phyloP scores from a whole-genome alignment of 2,888 invertebrate species.

The Amorpha juglandis region DNA sequence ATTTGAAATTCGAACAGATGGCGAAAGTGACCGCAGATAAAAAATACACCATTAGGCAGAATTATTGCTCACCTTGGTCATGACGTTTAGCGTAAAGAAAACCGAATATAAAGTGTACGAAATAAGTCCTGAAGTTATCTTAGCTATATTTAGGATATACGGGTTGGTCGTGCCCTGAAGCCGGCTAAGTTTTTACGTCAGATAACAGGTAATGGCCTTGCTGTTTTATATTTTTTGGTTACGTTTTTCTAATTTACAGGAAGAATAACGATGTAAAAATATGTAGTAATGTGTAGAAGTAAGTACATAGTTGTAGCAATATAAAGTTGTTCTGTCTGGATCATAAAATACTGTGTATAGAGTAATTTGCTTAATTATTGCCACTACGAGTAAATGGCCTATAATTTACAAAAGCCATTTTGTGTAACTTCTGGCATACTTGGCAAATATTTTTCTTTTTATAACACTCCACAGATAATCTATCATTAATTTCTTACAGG shows the following conservation, averaged over 20 bases:
- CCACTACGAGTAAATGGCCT: too few relatives aligned
- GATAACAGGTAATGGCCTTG: constrained; percentile 11
- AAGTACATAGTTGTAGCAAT: too few relatives aligned
- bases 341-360: too few relatives aligned
- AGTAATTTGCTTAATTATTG: too few relatives aligned
- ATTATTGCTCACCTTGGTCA: constrained; percentile 35
- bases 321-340: too few relatives aligned
- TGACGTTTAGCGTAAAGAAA: constrained; percentile 36
- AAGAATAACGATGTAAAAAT: not conserved
- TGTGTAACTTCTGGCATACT: too few relatives aligned
- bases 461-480: too few relatives aligned
- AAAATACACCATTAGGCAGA: constrained; percentile 35
- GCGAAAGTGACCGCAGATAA: constrained; percentile 21
- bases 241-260: not conserved
- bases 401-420: too few relatives aligned
- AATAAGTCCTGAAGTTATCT: constrained; percentile 32
- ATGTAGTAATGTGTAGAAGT: not conserved
- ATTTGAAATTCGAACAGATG: not conserved
- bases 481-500: too few relatives aligned
- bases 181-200: constrained; percentile 12
- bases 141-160: constrained; percentile 22
- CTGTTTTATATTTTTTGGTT: constrained; percentile 14
- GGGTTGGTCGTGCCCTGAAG: constrained; percentile 13
- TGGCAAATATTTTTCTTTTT: too few relatives aligned
- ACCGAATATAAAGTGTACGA: constrained; percentile 37